phyloP scores from a whole-genome alignment of 2,113 vertebrate species.

The Platichthys flesus region DNA sequence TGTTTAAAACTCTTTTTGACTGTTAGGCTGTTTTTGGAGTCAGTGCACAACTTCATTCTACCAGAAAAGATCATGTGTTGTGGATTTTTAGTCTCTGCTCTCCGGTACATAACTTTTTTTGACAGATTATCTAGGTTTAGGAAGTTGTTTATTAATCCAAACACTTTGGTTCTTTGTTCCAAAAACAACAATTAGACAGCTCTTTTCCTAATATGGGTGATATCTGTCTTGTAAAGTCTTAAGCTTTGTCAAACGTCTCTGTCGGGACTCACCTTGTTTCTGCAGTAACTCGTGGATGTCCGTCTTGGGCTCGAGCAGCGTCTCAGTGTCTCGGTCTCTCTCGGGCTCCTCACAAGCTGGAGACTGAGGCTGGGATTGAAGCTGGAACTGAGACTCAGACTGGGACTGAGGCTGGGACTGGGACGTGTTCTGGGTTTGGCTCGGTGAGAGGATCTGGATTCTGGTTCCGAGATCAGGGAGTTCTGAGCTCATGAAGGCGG shows the following conservation, averaged over 20 bases:
- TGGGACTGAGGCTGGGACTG: slow-evolving; percentile 68
- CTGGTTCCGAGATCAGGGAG: slow-evolving; percentile 81
- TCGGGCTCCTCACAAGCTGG: slow-evolving; percentile 77
- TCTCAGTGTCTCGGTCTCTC: slow-evolving; percentile 77
- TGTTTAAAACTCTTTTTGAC: too few species aligned
- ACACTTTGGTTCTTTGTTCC: too few species aligned
- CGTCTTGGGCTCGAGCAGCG: slow-evolving; percentile 82
- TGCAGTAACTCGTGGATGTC: slow-evolving; percentile 91
- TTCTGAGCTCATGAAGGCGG: slow-evolving; percentile 86
- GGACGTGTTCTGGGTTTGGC: slow-evolving; percentile 72
- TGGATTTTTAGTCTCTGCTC: too few species aligned
- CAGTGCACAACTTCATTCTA: too few species aligned
- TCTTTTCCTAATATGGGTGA: too few species aligned
- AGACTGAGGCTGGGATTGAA: slow-evolving; percentile 53
- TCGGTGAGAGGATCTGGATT: slow-evolving; percentile 83
- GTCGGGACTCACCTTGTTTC: slow-evolving; percentile 84
- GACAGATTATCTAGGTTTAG: too few species aligned
- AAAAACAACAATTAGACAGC: too few species aligned
- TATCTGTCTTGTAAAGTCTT: too few species aligned
- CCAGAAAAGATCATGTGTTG: too few species aligned
- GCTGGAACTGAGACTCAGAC: slow-evolving; percentile 58
- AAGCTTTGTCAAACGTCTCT: background rate
- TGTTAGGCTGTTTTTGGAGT: too few species aligned
- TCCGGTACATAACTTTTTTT: too few species aligned
- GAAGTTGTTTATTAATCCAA: too few species aligned